Base-by-base conservation (phyloP, 2,113 vertebrate genomes). In the Calonectris borealis region DNA sequence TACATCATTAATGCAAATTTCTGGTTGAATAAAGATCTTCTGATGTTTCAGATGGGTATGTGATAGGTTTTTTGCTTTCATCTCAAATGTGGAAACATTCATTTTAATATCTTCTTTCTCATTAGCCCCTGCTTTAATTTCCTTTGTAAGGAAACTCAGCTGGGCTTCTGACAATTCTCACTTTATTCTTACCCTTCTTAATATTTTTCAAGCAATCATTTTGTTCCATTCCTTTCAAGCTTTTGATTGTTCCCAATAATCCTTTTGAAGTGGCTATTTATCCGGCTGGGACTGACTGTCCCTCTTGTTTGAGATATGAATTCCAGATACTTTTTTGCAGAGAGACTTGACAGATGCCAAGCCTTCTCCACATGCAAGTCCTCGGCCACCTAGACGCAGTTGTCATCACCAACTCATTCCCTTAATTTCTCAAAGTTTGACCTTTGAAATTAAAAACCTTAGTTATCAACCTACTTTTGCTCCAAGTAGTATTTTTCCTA, bases 51-150 rank as follows among this genome's bases (percentile, higher is more conserved):
- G 89, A 96, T 91, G 77, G 24, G 77, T 86, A 57, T 52, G 40
- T 0, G 27, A 87, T 72, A 91, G 34, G 60, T 27, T 89, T 89
- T 82, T 57, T 69, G 27, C 90, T 94, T 95, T 95, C 82, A 94
- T 62, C 90, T 91, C 40, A 57, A 86, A 88, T 46, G 54, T 73
- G 87, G 85, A 94, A 96, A 95, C 70, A 77, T 80, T 83, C 1
- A 0, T 82, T 91, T 91, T 86, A 62, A 19, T 93, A 91, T 64
- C 57, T 76, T 82, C 83, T 87, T 91, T 94, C 86, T 95, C 89
- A 87, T 96, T 96, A 96, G 65, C 11, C 26, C 7, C 36, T 73
- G 54, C 17, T 96, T 92, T 92, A 88, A 96, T 94, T 96, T 96
- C 78, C 78, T 93, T 92, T 80, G 66, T 90, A 92, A 95, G 58